phyloP scores from a whole-genome alignment of 2,113 vertebrate species.

The Mixornis gularis region DNA sequence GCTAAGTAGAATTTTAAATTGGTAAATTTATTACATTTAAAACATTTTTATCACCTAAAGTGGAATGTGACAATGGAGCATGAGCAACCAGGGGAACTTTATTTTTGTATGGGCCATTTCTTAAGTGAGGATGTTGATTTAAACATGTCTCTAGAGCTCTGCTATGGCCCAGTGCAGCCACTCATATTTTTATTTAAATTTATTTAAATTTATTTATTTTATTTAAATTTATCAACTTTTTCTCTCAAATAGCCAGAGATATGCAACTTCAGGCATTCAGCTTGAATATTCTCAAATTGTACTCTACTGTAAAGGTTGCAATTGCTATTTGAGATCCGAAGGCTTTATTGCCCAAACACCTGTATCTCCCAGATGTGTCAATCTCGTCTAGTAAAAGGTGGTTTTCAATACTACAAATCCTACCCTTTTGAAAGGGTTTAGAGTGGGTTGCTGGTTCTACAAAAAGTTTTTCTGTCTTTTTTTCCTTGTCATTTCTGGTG shows the following conservation, averaged over 20 bases:
- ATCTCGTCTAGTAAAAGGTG: neutral
- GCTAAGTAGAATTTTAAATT: neutral
- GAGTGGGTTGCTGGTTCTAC: neutral
- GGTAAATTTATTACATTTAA: neutral
- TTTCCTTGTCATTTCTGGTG: neutral
- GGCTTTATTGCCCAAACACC: neutral
- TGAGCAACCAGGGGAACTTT: neutral
- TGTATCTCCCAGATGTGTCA: neutral
- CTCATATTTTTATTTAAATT: neutral
- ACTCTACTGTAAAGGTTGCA: neutral
- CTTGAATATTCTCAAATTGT: neutral
- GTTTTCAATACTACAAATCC: neutral
- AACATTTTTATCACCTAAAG: neutral
- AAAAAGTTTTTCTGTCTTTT: neutral
- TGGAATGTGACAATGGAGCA: neutral
- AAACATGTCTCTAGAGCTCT: neutral
- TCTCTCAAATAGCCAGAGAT: neutral
- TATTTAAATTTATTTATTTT: neutral
- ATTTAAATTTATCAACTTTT: neutral
- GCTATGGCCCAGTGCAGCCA: neutral
- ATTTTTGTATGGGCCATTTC: neutral
- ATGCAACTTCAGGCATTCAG: neutral
- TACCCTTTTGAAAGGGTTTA: neutral
- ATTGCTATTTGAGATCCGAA: neutral
- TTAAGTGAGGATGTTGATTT: neutral